phyloP scores from a whole-genome alignment of 2,888 invertebrate genomes.

The Eupsilia transversa region DNA sequence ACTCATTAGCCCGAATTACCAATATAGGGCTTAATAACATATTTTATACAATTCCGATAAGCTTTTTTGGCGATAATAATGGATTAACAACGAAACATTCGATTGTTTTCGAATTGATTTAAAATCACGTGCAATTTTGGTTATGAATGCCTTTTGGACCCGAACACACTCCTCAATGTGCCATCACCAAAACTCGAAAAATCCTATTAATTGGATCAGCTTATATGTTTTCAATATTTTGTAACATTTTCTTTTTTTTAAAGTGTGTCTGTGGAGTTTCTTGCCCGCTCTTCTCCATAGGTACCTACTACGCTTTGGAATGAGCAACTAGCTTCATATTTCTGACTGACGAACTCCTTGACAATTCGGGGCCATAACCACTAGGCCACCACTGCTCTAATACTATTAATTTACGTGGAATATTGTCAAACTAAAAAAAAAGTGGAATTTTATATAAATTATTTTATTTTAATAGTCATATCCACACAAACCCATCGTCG shows the following conservation, averaged over 20 bases:
- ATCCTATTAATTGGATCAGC: no score
- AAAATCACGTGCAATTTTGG: not conserved
- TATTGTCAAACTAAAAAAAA: not conserved
- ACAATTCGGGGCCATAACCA: no score
- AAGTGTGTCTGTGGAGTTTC: no score
- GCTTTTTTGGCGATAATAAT: not conserved
- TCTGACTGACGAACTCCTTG: no score
- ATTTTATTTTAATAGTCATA: slow-evolving; percentile 31
- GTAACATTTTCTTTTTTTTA: no score
- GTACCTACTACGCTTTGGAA: no score
- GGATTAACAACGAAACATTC: not conserved
- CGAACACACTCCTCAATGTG: no score
- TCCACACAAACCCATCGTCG: slow-evolving; percentile 75
- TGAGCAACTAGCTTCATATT: no score
- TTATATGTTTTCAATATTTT: no score
- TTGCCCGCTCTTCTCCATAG: no score
- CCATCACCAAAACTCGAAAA: not conserved
- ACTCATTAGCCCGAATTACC: not conserved
- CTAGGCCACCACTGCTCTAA: not conserved
- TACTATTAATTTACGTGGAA: not conserved
- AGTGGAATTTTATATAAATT: not conserved
- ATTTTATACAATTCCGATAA: not conserved
- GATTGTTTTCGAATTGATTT: not conserved
- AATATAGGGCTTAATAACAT: not conserved
- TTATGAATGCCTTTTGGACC: not conserved